phyloP scores from a whole-genome alignment of 2,888 invertebrate species.

The Cremastinae sp. region DNA sequence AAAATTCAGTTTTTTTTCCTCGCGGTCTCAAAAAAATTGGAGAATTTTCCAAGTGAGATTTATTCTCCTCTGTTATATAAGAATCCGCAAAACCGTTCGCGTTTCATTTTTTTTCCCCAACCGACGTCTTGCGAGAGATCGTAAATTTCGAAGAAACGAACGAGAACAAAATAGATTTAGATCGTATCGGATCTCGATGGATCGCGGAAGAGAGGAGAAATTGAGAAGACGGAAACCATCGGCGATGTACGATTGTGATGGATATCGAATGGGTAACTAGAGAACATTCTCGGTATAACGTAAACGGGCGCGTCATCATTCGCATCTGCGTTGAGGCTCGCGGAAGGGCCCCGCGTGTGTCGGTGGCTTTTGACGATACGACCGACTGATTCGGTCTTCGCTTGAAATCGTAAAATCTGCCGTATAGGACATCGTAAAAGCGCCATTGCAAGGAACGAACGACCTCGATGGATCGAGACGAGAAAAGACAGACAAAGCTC shows the following conservation, averaged over 20 bases:
- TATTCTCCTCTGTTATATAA: too few species aligned
- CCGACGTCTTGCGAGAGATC: too few species aligned
- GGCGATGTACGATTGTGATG: constrained; percentile 31
- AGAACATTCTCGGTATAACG: constrained; percentile 38
- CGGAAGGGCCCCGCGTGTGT: constrained; percentile 8
- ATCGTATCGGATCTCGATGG: background rate
- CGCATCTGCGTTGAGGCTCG: constrained; percentile 43
- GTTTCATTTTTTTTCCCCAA: too few species aligned
- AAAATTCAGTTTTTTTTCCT: too few species aligned
- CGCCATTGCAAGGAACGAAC: constrained; percentile 36
- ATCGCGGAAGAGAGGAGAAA: background rate
- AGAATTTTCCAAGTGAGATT: too few species aligned
- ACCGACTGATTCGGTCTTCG: constrained; percentile 63
- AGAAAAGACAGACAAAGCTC: constrained; percentile 1
- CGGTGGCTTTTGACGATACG: constrained; percentile 66
- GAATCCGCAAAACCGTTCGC: too few species aligned
- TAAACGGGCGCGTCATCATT: constrained; percentile 49
- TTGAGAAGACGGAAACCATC: constrained; percentile 25
- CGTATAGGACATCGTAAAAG: constrained; percentile 69
- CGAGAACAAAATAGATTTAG: background rate
- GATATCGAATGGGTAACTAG: constrained; percentile 1
- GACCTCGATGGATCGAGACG: too few species aligned
- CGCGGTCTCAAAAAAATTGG: too few species aligned
- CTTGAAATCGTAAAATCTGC: constrained; percentile 69
- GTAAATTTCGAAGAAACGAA: background rate